phyloP scores from a whole-genome alignment of 2,113 vertebrate species.

The Helogale parvula region DNA sequence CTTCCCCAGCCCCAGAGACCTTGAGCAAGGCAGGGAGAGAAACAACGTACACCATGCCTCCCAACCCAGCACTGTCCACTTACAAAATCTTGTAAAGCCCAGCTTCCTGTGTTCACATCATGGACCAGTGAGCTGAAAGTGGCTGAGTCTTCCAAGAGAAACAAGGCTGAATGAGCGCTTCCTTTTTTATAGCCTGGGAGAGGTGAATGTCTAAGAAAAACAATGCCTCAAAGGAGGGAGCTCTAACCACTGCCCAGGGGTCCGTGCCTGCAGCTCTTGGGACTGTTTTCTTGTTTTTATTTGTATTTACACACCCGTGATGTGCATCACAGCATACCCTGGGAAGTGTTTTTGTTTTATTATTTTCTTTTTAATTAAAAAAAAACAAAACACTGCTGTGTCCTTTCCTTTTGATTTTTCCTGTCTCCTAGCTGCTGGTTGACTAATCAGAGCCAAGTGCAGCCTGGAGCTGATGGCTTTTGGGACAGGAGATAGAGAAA shows the following conservation, averaged over 20 bases:
- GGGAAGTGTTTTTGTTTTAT: constrained; percentile 67
- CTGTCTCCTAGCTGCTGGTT: not conserved
- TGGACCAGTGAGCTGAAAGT: not conserved
- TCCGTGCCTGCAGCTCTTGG: not conserved
- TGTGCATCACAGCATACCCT: constrained; percentile 2
- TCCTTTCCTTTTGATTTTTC: constrained; percentile 11
- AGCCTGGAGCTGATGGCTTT: not conserved
- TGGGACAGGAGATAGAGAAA: not conserved
- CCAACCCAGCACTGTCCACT: not conserved
- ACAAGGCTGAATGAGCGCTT: not conserved
- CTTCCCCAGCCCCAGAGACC: not conserved
- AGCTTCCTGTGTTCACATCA: not conserved
- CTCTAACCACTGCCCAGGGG: accelerated
- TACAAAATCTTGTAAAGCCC: not conserved
- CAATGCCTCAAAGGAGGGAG: not conserved
- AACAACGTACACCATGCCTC: accelerated
- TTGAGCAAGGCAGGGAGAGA: not conserved
- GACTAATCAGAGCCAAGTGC: not conserved
- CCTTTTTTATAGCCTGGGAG: not conserved
- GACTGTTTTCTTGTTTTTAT: not conserved
- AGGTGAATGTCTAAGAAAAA: not conserved
- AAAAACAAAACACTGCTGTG: constrained; percentile 43
- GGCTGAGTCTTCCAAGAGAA: constrained; percentile 50
- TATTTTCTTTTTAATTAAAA: constrained; percentile 84
- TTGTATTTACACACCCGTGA: not conserved